phyloP scores from a whole-genome alignment of 2,797 vertebrate species.

The Oreonectes daqikongensis region DNA sequence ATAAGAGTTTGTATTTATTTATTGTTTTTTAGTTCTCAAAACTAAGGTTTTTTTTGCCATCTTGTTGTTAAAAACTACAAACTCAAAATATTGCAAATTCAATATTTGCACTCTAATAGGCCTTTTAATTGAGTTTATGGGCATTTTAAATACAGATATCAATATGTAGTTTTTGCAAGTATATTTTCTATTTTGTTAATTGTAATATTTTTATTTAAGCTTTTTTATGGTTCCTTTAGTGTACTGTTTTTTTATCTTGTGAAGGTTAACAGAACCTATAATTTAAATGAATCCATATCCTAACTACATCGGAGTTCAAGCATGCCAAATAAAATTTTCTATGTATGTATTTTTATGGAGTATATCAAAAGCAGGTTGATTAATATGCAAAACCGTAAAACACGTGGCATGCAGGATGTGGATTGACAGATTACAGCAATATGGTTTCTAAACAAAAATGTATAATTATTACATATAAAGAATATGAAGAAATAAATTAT shows the following conservation, averaged over 20 bases:
- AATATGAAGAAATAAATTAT: conserved; percentile 48
- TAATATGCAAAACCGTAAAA: conserved; percentile 65
- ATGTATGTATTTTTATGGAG: conserved; percentile 52
- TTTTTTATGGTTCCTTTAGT: conserved; percentile 2
- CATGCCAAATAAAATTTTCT: conserved; percentile 46
- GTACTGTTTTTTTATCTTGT: conserved; percentile 6
- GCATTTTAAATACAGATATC: conserved; percentile 27
- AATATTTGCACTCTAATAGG: background rate
- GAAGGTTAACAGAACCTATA: conserved; percentile 23
- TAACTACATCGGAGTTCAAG: conserved; percentile 31
- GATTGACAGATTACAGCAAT: conserved; percentile 79
- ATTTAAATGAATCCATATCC: conserved; percentile 48
- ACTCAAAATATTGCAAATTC: background rate
- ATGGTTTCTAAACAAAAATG: conserved; percentile 73
- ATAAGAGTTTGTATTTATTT: background rate
- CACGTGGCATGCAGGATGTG: conserved; percentile 85
- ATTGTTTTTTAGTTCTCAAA: conserved; percentile 1
- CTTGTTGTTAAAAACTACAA: conserved; percentile 20
- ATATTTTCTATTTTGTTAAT: conserved; percentile 46
- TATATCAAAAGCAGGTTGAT: conserved; percentile 48
- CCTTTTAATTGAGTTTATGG: conserved; percentile 15
- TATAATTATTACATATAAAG: conserved; percentile 51
- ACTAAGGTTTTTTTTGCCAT: no score
- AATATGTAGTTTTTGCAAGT: conserved; percentile 26
- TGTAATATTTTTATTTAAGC: conserved; percentile 30